Conservation (phyloP, 2,797 vertebrate genomes). For the Pempheris klunzingeri region DNA sequence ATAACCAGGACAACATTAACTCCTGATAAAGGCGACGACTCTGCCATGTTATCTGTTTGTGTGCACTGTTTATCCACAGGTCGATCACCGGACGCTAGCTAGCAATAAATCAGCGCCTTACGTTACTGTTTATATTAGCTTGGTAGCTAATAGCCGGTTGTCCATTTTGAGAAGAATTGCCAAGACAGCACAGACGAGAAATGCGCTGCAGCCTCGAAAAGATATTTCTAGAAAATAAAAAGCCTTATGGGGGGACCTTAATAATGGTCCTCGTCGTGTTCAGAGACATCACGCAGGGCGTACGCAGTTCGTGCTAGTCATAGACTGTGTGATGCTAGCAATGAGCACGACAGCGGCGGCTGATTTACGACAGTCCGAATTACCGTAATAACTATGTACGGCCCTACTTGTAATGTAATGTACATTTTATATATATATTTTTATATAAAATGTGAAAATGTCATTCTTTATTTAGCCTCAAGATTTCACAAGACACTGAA, state of each 20-base stretch:
- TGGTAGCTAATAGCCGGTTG: constrained; percentile 6
- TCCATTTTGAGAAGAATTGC: not conserved
- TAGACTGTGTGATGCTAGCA: constrained; percentile 16
- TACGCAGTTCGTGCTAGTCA: too few relatives aligned
- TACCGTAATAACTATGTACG: constrained; percentile 71
- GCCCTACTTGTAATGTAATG: not conserved
- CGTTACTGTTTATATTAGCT: constrained; percentile 47
- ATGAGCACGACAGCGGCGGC: constrained; percentile 15
- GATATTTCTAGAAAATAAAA: not conserved
- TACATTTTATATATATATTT: too few relatives aligned
- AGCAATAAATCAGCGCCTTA: not conserved
- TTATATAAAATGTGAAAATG: too few relatives aligned
- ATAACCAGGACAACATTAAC: constrained; percentile 97
- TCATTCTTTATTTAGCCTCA: not conserved
- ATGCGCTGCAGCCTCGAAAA: not conserved
- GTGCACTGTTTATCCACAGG: constrained; percentile 3
- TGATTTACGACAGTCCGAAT: constrained; percentile 40
- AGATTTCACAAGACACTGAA: not conserved
- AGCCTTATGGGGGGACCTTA: not conserved
- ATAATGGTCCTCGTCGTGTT: not conserved
- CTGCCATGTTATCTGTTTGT: constrained; percentile 67
- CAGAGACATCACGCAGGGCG: not conserved
- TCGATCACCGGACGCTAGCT: constrained; percentile 9
- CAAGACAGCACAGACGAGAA: not conserved
- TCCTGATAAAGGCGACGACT: constrained; percentile 86